These are phyloP conservation scores for Ochropleura leucogaster DNA, from an alignment of 2,888 invertebrate genomes.

Conservation along the genomic window DNA sequence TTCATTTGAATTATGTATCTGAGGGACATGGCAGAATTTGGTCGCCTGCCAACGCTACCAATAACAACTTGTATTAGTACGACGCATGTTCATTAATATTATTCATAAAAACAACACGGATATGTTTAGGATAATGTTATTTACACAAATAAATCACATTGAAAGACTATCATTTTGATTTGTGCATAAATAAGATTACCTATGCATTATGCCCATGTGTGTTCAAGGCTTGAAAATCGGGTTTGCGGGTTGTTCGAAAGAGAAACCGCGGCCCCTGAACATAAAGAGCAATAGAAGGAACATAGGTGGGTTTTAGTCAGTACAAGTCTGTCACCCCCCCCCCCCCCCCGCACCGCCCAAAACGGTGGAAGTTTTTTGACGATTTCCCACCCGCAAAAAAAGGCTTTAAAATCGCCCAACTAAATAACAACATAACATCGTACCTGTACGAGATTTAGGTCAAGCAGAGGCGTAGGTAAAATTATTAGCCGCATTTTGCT, in stretches of 20 bases:
- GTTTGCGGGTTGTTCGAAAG: too few relatives aligned
- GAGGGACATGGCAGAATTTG: conserved; percentile 31
- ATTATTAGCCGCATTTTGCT: neutral
- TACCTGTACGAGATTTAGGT: neutral
- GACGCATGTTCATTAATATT: conserved; percentile 9
- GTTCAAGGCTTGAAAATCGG: too few relatives aligned
- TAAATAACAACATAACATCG: neutral
- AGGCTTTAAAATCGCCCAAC: too few relatives aligned
- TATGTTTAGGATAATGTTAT: neutral
- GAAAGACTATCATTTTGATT: neutral
- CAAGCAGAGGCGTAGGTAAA: neutral
- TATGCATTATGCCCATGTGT: neutral
- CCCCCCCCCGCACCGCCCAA: too few relatives aligned
- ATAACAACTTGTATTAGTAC: neutral
- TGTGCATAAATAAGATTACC: neutral
- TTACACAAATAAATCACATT: conserved; percentile 15
- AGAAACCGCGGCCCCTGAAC: too few relatives aligned
- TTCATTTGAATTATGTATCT: conserved; percentile 42
- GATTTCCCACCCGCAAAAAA: too few relatives aligned
- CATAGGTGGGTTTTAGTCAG: too few relatives aligned
- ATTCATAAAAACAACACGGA: conserved; percentile 35
- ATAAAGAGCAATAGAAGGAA: too few relatives aligned
- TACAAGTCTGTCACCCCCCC: too few relatives aligned
- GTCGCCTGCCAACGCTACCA: conserved; percentile 39
- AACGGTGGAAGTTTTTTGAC: too few relatives aligned